phyloP scores from a whole-genome alignment of 2,797 vertebrate genomes.

The Arctocebus calabarensis region DNA sequence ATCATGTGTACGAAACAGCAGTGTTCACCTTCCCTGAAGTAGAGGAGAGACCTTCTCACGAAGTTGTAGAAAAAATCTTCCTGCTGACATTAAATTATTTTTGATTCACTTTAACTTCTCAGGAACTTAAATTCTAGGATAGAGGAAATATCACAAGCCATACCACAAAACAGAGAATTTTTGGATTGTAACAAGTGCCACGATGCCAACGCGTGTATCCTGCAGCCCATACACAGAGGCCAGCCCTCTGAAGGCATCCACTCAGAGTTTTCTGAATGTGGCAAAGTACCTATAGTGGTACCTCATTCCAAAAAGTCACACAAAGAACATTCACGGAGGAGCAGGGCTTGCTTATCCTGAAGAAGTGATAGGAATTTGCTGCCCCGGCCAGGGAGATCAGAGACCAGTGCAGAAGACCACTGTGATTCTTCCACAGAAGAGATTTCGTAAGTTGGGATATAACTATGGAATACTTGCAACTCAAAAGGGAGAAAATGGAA shows the following conservation, averaged over 20 bases:
- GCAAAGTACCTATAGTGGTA: not conserved
- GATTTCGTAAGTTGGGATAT: not conserved
- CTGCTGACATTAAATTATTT: constrained; percentile 35
- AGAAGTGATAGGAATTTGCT: no score
- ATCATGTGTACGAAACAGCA: not conserved
- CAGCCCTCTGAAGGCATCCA: not conserved
- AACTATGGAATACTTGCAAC: not conserved
- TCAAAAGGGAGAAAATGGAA: constrained; percentile 11
- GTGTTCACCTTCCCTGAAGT: not conserved
- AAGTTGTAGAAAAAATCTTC: not conserved
- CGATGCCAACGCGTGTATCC: not conserved
- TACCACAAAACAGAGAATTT: constrained; percentile 17
- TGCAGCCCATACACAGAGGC: not conserved
- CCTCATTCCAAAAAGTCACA: not conserved
- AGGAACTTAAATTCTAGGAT: not conserved
- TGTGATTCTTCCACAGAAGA: not conserved
- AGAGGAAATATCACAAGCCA: not conserved
- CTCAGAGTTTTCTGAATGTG: not conserved
- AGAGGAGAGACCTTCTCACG: not conserved
- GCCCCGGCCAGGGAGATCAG: no score
- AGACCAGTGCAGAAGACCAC: not conserved
- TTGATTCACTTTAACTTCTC: constrained; percentile 36
- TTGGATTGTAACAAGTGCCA: not conserved
- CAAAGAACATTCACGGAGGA: not conserved
- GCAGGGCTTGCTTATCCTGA: not conserved